These are phyloP conservation scores for Scomber colias DNA, from an alignment of 2,113 vertebrate species.

Conservation along the genomic window DNA sequence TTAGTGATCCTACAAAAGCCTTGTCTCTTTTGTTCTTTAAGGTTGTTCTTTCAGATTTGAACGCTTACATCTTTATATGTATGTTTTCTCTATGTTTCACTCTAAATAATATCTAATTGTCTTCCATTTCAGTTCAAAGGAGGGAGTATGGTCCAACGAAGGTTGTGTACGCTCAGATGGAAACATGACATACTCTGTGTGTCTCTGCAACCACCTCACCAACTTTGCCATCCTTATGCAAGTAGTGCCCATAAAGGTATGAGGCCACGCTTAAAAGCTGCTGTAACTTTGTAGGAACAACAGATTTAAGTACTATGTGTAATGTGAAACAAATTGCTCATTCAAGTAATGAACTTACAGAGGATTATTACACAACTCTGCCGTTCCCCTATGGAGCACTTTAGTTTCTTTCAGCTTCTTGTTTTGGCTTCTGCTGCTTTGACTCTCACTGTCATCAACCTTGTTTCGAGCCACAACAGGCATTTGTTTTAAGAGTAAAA, in stretches of 20 bases:
- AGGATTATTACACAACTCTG: not conserved
- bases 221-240: constrained; percentile 99
- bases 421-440: not conserved
- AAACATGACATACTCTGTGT: constrained; percentile 90
- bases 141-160: constrained; percentile 91
- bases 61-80: not conserved
- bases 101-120: constrained; percentile 32
- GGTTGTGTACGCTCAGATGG: constrained; percentile 89
- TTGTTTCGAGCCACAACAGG: not conserved
- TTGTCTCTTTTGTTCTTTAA: not conserved
- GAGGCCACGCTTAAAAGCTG: constrained; percentile 42
- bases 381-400: not conserved
- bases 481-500: not conserved
- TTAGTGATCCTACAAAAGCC: constrained; percentile 11
- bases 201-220: constrained; percentile 95
- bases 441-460: not conserved
- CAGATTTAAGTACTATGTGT: not conserved
- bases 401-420: not conserved
- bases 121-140: constrained; percentile 83
- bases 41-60: not conserved
- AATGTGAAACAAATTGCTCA: not conserved
- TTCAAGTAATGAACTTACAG: not conserved
- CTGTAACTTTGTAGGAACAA: not conserved
- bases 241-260: constrained; percentile 95
- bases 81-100: not conserved